Base-by-base conservation (phyloP, 2,888 invertebrate genomes). In the Lissocephala sabroskyi region DNA sequence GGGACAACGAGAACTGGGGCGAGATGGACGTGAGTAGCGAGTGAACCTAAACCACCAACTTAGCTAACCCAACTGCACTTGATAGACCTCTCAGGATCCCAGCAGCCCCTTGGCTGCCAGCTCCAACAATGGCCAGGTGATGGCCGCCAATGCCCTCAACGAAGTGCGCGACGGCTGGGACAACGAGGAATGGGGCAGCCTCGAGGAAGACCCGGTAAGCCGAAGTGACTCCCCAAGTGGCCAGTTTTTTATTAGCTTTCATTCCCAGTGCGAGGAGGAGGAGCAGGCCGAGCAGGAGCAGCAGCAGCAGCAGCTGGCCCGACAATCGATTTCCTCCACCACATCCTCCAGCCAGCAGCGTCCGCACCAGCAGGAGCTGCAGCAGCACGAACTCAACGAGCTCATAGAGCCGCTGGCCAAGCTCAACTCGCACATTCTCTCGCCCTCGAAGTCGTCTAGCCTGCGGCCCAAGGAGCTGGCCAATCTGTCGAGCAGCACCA, bases 1-100 rank as follows among this genome's bases (percentile, higher is more conserved):
- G 95, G 95, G 93, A 94, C 84, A 90, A 92, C 35, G 93, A 93
- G 43, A 90, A 90, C 80, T 95, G 95, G 95, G 95, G 96, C 9
- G 94, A 95, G 80, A 94, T 96, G 87, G 95, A 95, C 85, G 92
- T 92, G 63, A 87, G 88, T 75, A n/a, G 11, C 16, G 3, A 6
- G 11, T 1, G 13, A 16, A 7, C 40, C 16, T 39, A 9, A 26
- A 30, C 32, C 10, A 3, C 32, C n/a, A n/a, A 10, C 30, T 6
- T 14, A 23, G 41, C 7, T 19, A 26, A 28, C 11, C 5, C 16
- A 28, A 30, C 48, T 6, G 10, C 46, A 44, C 39, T 48, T 45
- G n/a, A 23, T 36, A 85, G 85, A 85, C 85, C 55, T 87, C 87
- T 41, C 87, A 87, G 59, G 84, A 87, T 56, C 85, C 86, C 3